Evolutionary conservation across 2,113 vertebrate genomes (phyloP).

Genomic region (Corythornis madagascariensis): DNA sequence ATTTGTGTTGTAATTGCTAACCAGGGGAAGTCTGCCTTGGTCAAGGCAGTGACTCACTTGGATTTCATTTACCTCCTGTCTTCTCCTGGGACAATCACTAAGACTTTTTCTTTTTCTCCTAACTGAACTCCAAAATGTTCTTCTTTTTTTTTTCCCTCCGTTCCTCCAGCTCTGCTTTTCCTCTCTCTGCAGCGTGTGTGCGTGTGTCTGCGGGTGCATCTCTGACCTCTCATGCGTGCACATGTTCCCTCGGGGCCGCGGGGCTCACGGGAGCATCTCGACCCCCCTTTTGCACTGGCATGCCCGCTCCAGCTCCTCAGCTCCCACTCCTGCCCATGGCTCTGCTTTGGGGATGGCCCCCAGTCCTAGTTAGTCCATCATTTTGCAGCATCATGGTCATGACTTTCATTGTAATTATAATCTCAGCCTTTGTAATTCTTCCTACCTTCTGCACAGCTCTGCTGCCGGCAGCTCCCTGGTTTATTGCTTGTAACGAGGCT

Average conservation of each 20-base stretch:
- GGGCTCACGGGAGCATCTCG: not conserved
- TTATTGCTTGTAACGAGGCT: not conserved
- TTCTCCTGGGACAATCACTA: not conserved
- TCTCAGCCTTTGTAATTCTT: slow-evolving; percentile 18
- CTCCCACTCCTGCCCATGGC: not conserved
- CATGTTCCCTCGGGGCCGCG: rapidly evolving
- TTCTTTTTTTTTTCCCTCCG: not conserved
- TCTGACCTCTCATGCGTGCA: not conserved
- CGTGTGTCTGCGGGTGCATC: not conserved
- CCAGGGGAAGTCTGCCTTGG: not conserved
- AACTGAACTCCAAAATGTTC: not conserved
- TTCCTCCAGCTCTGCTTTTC: not conserved
- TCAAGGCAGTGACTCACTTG: not conserved
- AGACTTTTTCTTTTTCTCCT: no score
- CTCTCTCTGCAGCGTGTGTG: not conserved
- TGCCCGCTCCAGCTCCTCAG: not conserved
- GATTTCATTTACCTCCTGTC: not conserved
- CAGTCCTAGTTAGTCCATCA: not conserved
- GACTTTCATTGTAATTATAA: slow-evolving; percentile 27
- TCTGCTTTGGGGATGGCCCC: not conserved
- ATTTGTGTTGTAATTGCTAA: not conserved
- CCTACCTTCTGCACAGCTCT: not conserved
- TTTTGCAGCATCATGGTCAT: not conserved
- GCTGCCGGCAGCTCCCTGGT: slow-evolving; percentile 21
- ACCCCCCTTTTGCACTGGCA: rapidly evolving